Conservation (phyloP, 2,797 vertebrate species). For the Enteromius mattozi region DNA sequence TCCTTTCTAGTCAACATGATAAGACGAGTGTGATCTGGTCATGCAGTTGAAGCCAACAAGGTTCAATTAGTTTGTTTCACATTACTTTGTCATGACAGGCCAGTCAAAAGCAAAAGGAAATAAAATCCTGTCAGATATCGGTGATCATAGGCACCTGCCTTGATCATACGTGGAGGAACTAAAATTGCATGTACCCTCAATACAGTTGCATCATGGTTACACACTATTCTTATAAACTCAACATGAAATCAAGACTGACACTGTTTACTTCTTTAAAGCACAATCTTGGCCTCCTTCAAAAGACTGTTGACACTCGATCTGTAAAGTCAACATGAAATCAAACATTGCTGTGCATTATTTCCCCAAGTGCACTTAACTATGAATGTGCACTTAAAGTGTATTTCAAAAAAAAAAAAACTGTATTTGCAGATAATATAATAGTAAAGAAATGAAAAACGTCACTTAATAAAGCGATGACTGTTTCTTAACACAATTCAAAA, state of each 20-base stretch:
- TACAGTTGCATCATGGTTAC: conserved; percentile 54
- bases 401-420: background rate
- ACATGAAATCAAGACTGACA: conserved; percentile 16
- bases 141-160: conserved; percentile 58
- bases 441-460: background rate
- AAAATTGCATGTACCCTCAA: conserved; percentile 33
- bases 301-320: background rate
- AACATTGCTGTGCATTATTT: background rate
- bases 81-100: conserved; percentile 42
- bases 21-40: conserved; percentile 55
- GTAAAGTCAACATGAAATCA: background rate
- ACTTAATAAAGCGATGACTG: background rate
- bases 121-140: conserved; percentile 51
- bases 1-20: conserved; percentile 53
- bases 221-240: conserved; percentile 1
- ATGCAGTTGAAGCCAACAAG: conserved; percentile 55
- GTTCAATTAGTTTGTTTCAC: conserved; percentile 63
- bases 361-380: background rate
- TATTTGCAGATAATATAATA: background rate
- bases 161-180: conserved; percentile 56
- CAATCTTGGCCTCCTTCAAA: background rate
- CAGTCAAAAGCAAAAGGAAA: conserved; percentile 54
- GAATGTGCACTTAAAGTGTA: background rate
- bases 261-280: background rate
- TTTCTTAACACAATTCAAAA: background rate